A percentile compares a stretch with the other conserved stretches of the same genome.
Conservation (phyloP, 30 jellyfish, hydroid and myxozoan genomes). For the Hydractinia echinata region DNA sequence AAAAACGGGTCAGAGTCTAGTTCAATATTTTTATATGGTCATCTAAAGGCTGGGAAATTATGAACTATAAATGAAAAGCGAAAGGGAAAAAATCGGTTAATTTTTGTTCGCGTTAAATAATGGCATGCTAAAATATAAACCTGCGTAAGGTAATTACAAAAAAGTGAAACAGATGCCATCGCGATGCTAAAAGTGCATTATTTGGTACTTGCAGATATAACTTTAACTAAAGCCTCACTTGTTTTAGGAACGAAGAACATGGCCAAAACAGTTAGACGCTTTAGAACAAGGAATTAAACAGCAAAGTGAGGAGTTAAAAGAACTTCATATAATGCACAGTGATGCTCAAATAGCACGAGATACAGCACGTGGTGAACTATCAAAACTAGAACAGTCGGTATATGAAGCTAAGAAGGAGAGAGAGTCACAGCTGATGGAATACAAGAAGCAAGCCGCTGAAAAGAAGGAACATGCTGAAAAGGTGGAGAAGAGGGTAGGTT, state of each 20-base stretch:
- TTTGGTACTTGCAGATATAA: too few relatives aligned
- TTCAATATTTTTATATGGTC: too few relatives aligned
- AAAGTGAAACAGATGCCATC: too few relatives aligned
- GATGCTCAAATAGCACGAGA: constrained; percentile 97
- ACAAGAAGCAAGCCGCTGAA: constrained; percentile 95
- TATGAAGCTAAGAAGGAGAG: constrained; percentile 87
- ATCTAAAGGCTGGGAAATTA: too few relatives aligned
- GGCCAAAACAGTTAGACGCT: constrained; percentile 92
- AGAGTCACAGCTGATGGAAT: constrained; percentile 80
- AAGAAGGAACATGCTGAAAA: constrained; percentile 96
- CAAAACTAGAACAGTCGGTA: constrained; percentile 82
- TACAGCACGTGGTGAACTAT: constrained; percentile 77
- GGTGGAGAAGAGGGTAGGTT: constrained; percentile 83
- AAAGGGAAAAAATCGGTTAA: too few relatives aligned
- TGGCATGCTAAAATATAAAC: too few relatives aligned
- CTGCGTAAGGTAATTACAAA: too few relatives aligned
- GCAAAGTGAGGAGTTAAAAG: constrained; percentile 82
- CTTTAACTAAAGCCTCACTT: too few relatives aligned
- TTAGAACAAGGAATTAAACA: constrained; percentile 84
- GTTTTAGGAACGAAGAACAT: constrained; percentile 77
- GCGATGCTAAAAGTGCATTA: too few relatives aligned
- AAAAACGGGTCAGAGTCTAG: too few relatives aligned
- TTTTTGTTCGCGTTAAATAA: too few relatives aligned
- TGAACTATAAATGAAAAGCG: too few relatives aligned
- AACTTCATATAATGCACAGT: constrained; percentile 75